Evolutionary conservation across 1,140 invertebrate genomes (phyloP).

Genomic region (Aradophagus sp.): DNA sequence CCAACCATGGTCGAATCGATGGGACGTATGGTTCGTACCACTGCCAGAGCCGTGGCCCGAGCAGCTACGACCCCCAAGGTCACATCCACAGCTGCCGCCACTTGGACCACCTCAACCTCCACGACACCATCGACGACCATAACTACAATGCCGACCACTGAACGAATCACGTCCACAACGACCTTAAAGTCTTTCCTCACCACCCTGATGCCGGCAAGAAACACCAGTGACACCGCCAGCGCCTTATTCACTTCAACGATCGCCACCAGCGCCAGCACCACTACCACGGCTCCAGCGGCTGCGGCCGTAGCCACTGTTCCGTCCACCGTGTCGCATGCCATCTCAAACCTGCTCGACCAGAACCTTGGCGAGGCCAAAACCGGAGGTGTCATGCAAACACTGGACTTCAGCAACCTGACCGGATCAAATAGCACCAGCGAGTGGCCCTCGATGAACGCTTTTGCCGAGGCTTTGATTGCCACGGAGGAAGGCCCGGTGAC

Average conservation of each 20-base stretch:
- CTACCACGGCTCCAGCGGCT: slow-evolving; percentile 69
- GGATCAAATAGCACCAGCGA: slow-evolving; percentile 66
- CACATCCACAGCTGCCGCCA: slow-evolving; percentile 60
- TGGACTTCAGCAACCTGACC: slow-evolving; percentile 52
- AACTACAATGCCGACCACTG: slow-evolving; percentile 37
- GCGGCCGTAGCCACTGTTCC: slow-evolving; percentile 68
- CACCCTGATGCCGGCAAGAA: slow-evolving; percentile 21
- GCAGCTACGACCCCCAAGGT: slow-evolving; percentile 62
- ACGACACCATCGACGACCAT: slow-evolving; percentile 45
- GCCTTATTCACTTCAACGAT: slow-evolving; percentile 44
- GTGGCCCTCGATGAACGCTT: slow-evolving; percentile 74
- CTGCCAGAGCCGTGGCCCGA: slow-evolving; percentile 67
- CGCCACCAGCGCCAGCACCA: slow-evolving; percentile 57
- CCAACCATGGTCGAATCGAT: slow-evolving; percentile 63
- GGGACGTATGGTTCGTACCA: slow-evolving; percentile 67
- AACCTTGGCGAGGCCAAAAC: slow-evolving; percentile 69
- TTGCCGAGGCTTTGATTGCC: slow-evolving; percentile 77
- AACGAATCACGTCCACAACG: slow-evolving; percentile 19
- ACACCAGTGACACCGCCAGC: slow-evolving; percentile 54
- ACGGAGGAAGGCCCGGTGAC: slow-evolving; percentile 71
- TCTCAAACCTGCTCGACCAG: slow-evolving; percentile 41
- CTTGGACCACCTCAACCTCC: slow-evolving; percentile 49
- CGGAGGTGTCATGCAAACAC: slow-evolving; percentile 53
- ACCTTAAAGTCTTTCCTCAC: slow-evolving; percentile 13
- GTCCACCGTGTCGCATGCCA: slow-evolving; percentile 70